Percentiles rank a stretch among this genome's conserved stretches.
These are phyloP conservation scores for Zaprionus tsacasi DNA, from an alignment of 1,140 invertebrate species.

Conservation along the genomic window DNA sequence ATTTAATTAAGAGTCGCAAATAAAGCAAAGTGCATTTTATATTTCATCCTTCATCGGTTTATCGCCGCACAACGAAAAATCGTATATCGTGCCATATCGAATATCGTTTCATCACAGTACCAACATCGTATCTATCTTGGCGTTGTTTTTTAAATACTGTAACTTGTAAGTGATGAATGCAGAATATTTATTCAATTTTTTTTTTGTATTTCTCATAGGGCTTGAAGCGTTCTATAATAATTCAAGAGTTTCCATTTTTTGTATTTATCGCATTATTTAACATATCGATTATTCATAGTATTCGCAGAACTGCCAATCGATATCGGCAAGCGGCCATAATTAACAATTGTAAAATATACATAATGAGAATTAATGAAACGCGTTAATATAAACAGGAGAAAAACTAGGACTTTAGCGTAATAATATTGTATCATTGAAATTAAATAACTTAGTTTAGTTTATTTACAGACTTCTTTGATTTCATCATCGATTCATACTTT, in stretches of 20 bases:
- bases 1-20: constrained; percentile 81
- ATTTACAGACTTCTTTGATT: neutral
- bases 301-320: too few relatives aligned
- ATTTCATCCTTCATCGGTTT: constrained; percentile 24
- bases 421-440: too few relatives aligned
- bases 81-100: constrained; percentile 28
- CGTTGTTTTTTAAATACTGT: neutral
- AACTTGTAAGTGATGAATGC: neutral
- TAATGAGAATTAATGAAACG: too few relatives aligned
- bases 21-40: constrained; percentile 61
- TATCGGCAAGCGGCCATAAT: too few relatives aligned
- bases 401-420: too few relatives aligned
- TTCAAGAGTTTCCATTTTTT: too few relatives aligned
- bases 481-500: neutral
- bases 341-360: too few relatives aligned
- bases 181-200: neutral
- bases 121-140: neutral
- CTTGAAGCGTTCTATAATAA: too few relatives aligned
- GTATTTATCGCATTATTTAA: too few relatives aligned
- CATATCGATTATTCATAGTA: too few relatives aligned
- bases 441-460: neutral
- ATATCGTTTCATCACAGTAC: constrained; percentile 19
- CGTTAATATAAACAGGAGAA: too few relatives aligned
- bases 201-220: too few relatives aligned
- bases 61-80: constrained; percentile 28